These are phyloP conservation scores for Gobionotothen gibberifrons DNA, from an alignment of 2,797 vertebrate genomes.

Conservation along the genomic window DNA sequence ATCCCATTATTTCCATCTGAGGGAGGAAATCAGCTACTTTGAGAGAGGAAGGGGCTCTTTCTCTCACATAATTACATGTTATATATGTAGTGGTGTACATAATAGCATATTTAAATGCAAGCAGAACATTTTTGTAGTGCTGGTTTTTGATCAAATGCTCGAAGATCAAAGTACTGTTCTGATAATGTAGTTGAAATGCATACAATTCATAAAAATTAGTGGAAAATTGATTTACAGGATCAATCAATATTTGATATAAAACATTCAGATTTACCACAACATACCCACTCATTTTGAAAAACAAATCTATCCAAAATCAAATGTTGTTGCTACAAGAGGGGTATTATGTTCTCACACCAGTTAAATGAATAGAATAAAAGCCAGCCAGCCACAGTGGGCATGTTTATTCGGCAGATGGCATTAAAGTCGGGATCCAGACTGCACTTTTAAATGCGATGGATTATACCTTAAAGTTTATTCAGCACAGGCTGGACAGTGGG, in stretches of 20 bases:
- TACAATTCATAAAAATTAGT: fast-evolving
- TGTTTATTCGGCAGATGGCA: conserved; percentile 48
- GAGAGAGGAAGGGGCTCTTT: background rate
- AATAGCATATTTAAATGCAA: background rate
- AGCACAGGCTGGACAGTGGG: conserved; percentile 33
- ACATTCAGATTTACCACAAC: background rate
- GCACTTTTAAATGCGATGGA: conserved; percentile 20
- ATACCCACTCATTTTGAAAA: background rate
- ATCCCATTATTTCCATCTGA: conserved; percentile 33
- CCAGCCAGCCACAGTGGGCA: conserved; percentile 10
- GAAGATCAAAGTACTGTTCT: background rate
- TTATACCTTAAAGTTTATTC: conserved; percentile 38
- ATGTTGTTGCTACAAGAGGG: conserved; percentile 13
- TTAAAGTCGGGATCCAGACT: conserved; percentile 38
- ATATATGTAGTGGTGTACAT: background rate
- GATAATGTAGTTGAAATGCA: background rate
- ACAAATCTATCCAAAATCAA: conserved; percentile 1
- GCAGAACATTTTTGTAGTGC: background rate
- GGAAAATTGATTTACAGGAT: background rate
- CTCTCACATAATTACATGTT: conserved; percentile 10
- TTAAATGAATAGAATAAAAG: conserved; percentile 33
- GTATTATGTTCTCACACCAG: conserved; percentile 20
- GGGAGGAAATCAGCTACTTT: conserved; percentile 11
- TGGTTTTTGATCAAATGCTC: background rate
- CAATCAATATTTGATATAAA: background rate